Conservation (phyloP, 2,888 invertebrate genomes). For the Lucinisca nassula region DNA sequence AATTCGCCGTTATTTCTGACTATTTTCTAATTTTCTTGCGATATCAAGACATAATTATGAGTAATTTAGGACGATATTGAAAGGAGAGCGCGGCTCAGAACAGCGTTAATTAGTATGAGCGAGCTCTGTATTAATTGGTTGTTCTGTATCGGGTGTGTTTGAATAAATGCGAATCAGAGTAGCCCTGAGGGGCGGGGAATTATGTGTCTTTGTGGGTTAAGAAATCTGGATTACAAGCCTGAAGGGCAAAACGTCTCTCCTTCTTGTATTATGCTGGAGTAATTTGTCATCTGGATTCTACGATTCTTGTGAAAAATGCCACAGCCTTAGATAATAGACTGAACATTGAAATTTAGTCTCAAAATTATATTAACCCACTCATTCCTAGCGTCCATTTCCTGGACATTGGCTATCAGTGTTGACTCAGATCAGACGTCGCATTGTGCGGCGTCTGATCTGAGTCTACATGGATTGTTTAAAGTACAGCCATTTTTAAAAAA, state of each 20-base stretch:
- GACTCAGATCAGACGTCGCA: too few species aligned
- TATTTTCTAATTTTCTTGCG: slow-evolving; percentile 14
- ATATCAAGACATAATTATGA: slow-evolving; percentile 11
- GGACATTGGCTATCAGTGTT: too few species aligned
- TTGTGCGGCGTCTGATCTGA: too few species aligned
- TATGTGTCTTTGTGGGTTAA: slow-evolving; percentile 13
- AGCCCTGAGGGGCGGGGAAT: slow-evolving; percentile 7
- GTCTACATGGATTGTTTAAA: too few species aligned
- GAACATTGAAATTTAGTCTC: background rate
- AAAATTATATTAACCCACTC: background rate
- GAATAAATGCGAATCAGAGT: background rate
- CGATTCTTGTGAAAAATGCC: background rate
- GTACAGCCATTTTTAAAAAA: too few species aligned
- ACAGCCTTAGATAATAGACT: background rate
- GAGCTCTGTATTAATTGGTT: slow-evolving; percentile 6
- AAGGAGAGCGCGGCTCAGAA: background rate
- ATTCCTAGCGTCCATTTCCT: too few species aligned
- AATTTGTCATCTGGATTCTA: slow-evolving; percentile 8
- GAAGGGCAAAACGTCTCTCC: background rate
- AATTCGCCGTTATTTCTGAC: slow-evolving; percentile 16
- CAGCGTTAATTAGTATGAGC: slow-evolving; percentile 2
- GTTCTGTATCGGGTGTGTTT: slow-evolving; percentile 1
- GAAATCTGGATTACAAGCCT: background rate
- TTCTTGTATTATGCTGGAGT: background rate
- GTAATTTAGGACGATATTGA: slow-evolving; percentile 8